phyloP scores from a whole-genome alignment of 2,888 invertebrate genomes.

The Eucera pruinosa region DNA sequence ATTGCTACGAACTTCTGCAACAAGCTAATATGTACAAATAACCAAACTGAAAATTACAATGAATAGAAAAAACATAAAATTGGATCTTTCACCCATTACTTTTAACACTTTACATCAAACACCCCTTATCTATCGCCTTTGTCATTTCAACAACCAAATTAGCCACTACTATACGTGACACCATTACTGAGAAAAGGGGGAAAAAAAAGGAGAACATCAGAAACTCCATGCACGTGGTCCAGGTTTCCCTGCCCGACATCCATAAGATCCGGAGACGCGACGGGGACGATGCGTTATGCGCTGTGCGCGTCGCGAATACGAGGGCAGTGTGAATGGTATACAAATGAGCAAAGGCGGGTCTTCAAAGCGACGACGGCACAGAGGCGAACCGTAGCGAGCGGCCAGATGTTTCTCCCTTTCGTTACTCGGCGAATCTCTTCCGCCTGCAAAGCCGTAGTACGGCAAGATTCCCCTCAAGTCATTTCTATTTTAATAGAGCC shows the following conservation, averaged over 20 bases:
- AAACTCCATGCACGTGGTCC: slow-evolving; percentile 10
- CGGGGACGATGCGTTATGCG: slow-evolving; percentile 32
- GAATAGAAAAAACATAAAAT: no score
- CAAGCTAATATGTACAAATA: no score
- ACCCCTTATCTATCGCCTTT: no score
- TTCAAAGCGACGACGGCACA: slow-evolving; percentile 45
- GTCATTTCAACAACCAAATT: no score
- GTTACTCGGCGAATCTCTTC: slow-evolving; percentile 41
- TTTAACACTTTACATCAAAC: no score
- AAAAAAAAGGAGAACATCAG: background rate
- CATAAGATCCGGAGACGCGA: background rate
- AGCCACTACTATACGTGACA: background rate
- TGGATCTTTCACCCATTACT: no score
- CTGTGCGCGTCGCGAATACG: slow-evolving; percentile 32
- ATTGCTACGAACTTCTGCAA: no score
- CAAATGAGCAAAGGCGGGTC: slow-evolving; percentile 55
- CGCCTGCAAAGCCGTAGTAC: slow-evolving; percentile 28
- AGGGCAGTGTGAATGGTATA: slow-evolving; percentile 40
- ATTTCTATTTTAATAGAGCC: slow-evolving; percentile 59
- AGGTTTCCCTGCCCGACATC: background rate
- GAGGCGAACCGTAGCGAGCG: slow-evolving; percentile 17
- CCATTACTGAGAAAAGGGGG: background rate
- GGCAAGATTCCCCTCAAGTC: slow-evolving; percentile 36
- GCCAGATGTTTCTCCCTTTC: slow-evolving; percentile 54
- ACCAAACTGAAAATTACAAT: no score